Evolutionary conservation across 2,113 vertebrate genomes (phyloP), one percentile per base, ranked within the genome.

Genomic region (Pseudois nayaur): DNA sequence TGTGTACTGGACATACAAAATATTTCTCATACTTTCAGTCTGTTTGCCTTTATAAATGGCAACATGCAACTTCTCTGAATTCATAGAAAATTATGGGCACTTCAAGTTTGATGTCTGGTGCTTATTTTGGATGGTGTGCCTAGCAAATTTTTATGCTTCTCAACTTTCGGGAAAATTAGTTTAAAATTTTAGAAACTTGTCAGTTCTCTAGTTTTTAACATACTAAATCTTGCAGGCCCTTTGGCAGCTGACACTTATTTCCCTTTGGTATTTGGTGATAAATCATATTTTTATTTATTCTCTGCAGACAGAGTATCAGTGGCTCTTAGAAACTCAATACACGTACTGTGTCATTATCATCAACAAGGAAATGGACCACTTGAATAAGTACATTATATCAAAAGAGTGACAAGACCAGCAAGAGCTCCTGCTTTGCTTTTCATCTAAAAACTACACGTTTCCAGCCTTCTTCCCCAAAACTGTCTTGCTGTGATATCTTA

Each of bases 101-200:
- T 67, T 89, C 59, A 13, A 54, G 59, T 17, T 15, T 83, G 60
- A 11, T 79, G 17, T 54, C 76, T 89, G 27, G n/a, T 95, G 90
- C 45, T 95, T 98, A 78, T 95, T 97, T 98, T 98, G 76, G 94
- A 91, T 27, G 48, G 54, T 13, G 12, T 82, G 6, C 15, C 33
- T 6, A 48, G 71, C 48, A 96, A 55, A 78, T 57, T 94, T 97
- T 87, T 92, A 88, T 94, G 87, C 52, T 95, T 97, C 85, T 97
- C 11, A 11, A 96, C 85, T 97, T 97, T 91, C 8, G 2, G 96
- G 79, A 94, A 97, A 97, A 85, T 96, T 95, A 87, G 81, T 90
- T 96, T 67, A 95, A 96, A 96, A 78, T 89, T 88, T 84, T 89
- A 92, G 74, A 78, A 87, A 87, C 43, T 87, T 96, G 76, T 97